These are phyloP conservation scores for Emydoidea blandingii DNA, from an alignment of 2,797 vertebrate genomes.

Conservation along the genomic window DNA sequence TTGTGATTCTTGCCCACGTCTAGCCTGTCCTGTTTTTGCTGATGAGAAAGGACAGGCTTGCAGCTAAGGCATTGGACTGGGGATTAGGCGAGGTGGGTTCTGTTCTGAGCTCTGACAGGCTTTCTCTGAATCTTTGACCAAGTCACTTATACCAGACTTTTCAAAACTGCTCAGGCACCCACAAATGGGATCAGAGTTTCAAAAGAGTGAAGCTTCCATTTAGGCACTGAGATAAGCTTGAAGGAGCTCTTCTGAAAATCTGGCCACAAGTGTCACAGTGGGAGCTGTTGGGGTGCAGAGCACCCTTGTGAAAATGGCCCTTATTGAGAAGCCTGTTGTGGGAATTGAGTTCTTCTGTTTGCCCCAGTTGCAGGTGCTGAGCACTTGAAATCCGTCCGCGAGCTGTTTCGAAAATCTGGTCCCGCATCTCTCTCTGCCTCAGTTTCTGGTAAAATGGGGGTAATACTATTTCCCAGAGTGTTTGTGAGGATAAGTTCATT, in stretches of 20 bases:
- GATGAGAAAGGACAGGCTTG: slow-evolving; percentile 63
- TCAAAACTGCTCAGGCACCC: slow-evolving; percentile 58
- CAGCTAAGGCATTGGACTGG: slow-evolving; percentile 58
- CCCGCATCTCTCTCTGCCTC: slow-evolving; percentile 27
- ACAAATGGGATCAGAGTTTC: slow-evolving; percentile 40
- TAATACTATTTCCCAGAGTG: background rate
- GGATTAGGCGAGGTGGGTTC: slow-evolving; percentile 52
- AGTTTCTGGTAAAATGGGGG: slow-evolving; percentile 28
- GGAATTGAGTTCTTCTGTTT: slow-evolving; percentile 8
- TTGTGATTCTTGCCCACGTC: slow-evolving; percentile 46
- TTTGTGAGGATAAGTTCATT: slow-evolving; percentile 53
- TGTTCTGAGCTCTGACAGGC: slow-evolving; percentile 14
- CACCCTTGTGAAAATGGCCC: slow-evolving; percentile 39
- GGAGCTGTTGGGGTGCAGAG: slow-evolving; percentile 44
- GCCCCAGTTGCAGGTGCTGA: background rate
- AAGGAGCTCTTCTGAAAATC: slow-evolving; percentile 43
- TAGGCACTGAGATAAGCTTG: background rate
- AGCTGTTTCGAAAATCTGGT: slow-evolving; percentile 36
- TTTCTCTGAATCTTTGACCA: slow-evolving; percentile 63
- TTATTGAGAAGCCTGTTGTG: background rate
- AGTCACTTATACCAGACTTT: slow-evolving; percentile 63
- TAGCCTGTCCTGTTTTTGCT: slow-evolving; percentile 49
- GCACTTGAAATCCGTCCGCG: slow-evolving; percentile 27
- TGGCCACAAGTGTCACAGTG: background rate
- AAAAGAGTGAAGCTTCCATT: slow-evolving; percentile 33